Percentiles rank a stretch among this genome's conserved stretches.
Conservation (phyloP, 2,113 vertebrate species). For the Prionailurus bengalensis region DNA sequence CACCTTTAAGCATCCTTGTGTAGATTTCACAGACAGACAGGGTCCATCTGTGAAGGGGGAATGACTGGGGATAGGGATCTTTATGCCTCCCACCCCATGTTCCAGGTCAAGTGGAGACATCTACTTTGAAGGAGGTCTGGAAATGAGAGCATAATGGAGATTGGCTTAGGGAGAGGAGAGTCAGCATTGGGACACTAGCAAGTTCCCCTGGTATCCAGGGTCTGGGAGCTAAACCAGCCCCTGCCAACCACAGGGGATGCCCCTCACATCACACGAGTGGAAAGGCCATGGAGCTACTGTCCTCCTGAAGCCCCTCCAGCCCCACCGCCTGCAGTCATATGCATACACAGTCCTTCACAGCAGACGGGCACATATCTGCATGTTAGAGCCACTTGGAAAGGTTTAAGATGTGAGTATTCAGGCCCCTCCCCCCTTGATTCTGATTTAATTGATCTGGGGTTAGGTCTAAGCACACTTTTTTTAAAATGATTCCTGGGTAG, state of each 20-base stretch:
- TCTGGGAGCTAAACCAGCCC: not conserved
- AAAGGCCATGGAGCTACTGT: not conserved
- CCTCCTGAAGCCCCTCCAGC: not conserved
- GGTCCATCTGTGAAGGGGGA: not conserved
- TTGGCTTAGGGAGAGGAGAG: not conserved
- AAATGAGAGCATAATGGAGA: not conserved
- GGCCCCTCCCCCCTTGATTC: not conserved
- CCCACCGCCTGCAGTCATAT: not conserved
- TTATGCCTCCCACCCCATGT: not conserved
- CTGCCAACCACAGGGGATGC: not conserved
- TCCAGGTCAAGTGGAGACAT: not conserved
- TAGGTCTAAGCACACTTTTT: not conserved
- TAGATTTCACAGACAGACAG: not conserved
- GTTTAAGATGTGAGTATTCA: not conserved
- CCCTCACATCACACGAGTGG: not conserved
- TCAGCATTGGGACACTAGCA: not conserved
- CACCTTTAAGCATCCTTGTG: not conserved
- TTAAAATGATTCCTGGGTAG: not conserved
- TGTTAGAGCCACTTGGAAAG: not conserved
- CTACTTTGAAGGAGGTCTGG: not conserved
- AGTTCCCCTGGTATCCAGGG: too few species aligned
- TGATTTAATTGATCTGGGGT: not conserved
- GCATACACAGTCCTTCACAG: not conserved
- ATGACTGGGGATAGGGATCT: not conserved
- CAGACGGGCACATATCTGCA: accelerated